Percentiles rank a stretch among this genome's conserved stretches.
Evolutionary conservation across 53 echinoderm and acorn worm species (phyloP).

Genomic region (Apostichopus leukothele): DNA sequence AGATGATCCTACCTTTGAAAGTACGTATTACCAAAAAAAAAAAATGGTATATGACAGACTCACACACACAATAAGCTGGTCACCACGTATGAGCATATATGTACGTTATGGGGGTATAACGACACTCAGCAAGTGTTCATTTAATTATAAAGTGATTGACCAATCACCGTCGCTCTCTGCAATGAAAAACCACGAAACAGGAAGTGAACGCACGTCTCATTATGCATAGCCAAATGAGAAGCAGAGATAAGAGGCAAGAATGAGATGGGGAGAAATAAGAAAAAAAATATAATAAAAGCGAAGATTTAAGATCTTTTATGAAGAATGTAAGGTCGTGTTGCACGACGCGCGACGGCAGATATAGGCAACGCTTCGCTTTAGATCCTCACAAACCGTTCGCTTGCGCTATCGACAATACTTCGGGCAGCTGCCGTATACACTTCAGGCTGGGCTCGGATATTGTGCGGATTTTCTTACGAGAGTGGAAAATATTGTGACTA

Average conservation of each 20-base stretch:
- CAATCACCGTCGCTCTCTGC: conserved; percentile 17
- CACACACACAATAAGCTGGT: neutral
- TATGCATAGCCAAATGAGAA: conserved; percentile 8
- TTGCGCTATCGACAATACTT: conserved; percentile 14
- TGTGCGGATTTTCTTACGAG: conserved; percentile 14
- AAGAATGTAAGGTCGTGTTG: conserved; percentile 25
- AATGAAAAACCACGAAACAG: neutral
- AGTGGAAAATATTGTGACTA: neutral
- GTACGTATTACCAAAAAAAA: no score
- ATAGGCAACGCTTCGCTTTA: neutral
- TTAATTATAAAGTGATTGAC: conserved; percentile 32
- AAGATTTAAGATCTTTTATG: conserved; percentile 6
- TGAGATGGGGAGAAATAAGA: neutral
- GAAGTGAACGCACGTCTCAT: neutral
- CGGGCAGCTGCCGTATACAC: conserved; percentile 29
- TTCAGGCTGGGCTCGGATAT: conserved; percentile 41
- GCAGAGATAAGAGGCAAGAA: neutral
- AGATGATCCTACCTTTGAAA: no score
- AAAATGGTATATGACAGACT: no score
- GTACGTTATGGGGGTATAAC: neutral
- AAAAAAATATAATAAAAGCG: conserved; percentile 1
- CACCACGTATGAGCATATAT: neutral
- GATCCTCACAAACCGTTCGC: neutral
- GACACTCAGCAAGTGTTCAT: conserved; percentile 22
- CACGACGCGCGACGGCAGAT: neutral